These are phyloP conservation scores for Rhagonycha lutea DNA, from an alignment of 2,888 invertebrate species.

Conservation along the genomic window DNA sequence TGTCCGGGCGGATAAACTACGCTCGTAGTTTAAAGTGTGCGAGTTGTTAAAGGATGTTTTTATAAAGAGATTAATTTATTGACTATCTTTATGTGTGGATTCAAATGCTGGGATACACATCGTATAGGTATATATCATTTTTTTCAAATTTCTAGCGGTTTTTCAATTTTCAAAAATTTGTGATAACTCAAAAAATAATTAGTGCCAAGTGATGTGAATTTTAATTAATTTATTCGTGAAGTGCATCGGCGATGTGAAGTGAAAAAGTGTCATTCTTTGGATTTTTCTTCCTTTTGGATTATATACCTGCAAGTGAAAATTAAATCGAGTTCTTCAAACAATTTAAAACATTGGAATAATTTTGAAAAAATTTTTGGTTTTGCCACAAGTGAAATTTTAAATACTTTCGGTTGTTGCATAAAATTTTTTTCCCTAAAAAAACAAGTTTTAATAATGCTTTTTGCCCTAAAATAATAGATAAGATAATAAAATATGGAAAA, in stretches of 20 bases:
- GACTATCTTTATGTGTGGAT: slow-evolving; percentile 59
- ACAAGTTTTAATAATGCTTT: background rate
- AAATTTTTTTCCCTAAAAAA: background rate
- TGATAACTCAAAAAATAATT: background rate
- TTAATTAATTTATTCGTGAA: background rate
- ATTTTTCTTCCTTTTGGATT: background rate
- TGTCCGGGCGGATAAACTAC: slow-evolving; percentile 34
- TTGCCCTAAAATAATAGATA: background rate
- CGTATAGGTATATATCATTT: slow-evolving; percentile 60
- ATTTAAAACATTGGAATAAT: background rate
- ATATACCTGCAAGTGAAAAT: background rate
- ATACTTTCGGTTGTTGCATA: background rate
- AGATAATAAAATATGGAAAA: background rate
- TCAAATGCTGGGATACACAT: slow-evolving; percentile 72
- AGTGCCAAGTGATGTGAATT: background rate
- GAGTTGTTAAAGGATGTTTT: slow-evolving; percentile 32
- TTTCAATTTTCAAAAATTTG: background rate
- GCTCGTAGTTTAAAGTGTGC: slow-evolving; percentile 29
- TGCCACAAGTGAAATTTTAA: background rate
- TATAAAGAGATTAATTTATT: slow-evolving; percentile 41
- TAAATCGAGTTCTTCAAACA: background rate
- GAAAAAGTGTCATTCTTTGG: background rate
- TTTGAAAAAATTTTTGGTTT: background rate
- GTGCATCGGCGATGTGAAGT: background rate
- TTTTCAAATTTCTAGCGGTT: slow-evolving; percentile 14